Base-by-base conservation (phyloP, 2,797 vertebrate species). In the Benthosema pterotum region DNA sequence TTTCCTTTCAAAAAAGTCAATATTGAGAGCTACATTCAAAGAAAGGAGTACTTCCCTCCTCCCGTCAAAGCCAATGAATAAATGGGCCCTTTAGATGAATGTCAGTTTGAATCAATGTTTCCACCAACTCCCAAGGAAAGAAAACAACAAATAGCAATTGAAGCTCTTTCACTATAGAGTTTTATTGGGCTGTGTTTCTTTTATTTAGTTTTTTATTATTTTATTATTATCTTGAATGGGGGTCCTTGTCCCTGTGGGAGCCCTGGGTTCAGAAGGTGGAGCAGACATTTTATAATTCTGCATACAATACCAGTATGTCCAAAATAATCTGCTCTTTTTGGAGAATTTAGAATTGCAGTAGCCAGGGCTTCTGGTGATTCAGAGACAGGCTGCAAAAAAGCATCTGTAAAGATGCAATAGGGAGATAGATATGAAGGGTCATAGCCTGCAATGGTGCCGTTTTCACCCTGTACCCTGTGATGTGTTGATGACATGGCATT, bases 211-310 rank as follows among this genome's bases (percentile, higher is more conserved):
- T 6, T 9, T 8, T 9, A 11, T 38, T 9, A 9, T 38, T 13
- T 46, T n/a, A n/a, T n/a, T n/a, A n/a, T n/a, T n/a, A n/a, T n/a
- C n/a, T 58, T 56, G 22, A 25, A 25, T 11, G 22, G 14, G 25
- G 13, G 16, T n/a, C 51, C 61, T 59, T 72, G 50, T 69, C 19
- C 65, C 60, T 60, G 68, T 60, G 71, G 79, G 77, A 84, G 22
- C 22, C 4, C 19, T 22, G 69, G 83, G 81, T 84, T 80, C 87
- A 80, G 77, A 69, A 75, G 69, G 53, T 61, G 59, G 57, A 75
- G 65, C 57, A 71, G 56, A 75, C 72, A 71, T 74, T 85, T 79
- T 78, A 64, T 54, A 72, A 72, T 52, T 66, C 51, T 65, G 61
- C 73, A 79, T 57, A 63, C 80, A 74, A 68, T n/a, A n/a, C n/a